A percentile compares a stretch with the other conserved stretches of the same genome.
Conservation (phyloP, 2,888 invertebrate genomes). For the Eulithis testata region DNA sequence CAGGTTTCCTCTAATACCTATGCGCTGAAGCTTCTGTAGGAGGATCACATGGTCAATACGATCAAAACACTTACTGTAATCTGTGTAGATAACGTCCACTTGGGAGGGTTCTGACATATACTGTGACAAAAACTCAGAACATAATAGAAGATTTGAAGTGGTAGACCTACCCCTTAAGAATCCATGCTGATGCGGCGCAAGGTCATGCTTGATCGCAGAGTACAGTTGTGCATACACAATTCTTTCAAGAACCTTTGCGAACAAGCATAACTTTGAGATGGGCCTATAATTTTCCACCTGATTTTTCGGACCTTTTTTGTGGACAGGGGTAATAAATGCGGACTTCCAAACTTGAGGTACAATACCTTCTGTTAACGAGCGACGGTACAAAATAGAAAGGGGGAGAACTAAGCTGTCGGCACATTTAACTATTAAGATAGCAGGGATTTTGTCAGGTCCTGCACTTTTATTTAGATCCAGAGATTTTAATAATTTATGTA, state of each 20-base stretch:
- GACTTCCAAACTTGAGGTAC: not conserved
- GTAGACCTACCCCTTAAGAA: conserved; percentile 23
- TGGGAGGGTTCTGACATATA: conserved; percentile 17
- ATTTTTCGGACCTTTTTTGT: too few relatives aligned
- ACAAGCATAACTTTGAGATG: too few relatives aligned
- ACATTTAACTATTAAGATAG: conserved; percentile 5
- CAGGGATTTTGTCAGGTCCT: not conserved
- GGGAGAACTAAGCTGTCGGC: not conserved
- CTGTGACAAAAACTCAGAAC: conserved; percentile 10
- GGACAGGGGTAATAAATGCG: too few relatives aligned
- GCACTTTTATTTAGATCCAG: not conserved
- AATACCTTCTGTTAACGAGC: conserved; percentile 1
- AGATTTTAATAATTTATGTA: not conserved
- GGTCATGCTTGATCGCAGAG: too few relatives aligned
- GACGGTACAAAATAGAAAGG: conserved; percentile 2
- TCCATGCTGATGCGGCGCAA: conserved; percentile 12
- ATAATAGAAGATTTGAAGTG: conserved; percentile 19
- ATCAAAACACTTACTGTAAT: conserved; percentile 25
- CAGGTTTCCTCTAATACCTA: conserved; percentile 16
- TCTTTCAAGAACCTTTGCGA: too few relatives aligned
- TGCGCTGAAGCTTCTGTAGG: conserved; percentile 2
- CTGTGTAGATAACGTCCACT: conserved; percentile 24
- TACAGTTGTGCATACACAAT: too few relatives aligned
- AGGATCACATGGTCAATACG: conserved; percentile 18
- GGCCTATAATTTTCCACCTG: too few relatives aligned